Conservation (phyloP, 2,888 invertebrate species). For the Xestia c-nigrum region DNA sequence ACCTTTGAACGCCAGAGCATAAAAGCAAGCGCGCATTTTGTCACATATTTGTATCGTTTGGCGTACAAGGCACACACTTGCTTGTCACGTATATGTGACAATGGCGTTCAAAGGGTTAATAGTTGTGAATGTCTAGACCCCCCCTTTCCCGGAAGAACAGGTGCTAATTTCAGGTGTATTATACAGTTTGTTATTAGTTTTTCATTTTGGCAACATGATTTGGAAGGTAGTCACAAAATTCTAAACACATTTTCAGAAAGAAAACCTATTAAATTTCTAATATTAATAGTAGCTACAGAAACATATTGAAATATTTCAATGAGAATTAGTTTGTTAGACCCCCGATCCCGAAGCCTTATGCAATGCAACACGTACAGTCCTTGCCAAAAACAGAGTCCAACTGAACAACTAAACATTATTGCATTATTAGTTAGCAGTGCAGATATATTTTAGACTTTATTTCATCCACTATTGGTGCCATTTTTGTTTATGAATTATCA, state of each 20-base stretch:
- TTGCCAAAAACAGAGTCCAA: background rate
- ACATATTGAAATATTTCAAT: slow-evolving; percentile 14
- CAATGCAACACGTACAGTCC: slow-evolving; percentile 36
- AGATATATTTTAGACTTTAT: background rate
- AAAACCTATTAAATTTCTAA: background rate
- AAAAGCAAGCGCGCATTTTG: too few relatives aligned
- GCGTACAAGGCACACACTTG: too few relatives aligned
- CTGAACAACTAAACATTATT: slow-evolving; percentile 1
- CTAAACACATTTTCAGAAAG: slow-evolving; percentile 15
- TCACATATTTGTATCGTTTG: too few relatives aligned
- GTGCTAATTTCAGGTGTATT: slow-evolving; percentile 50
- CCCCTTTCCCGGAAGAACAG: slow-evolving; percentile 44
- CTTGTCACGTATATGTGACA: too few relatives aligned
- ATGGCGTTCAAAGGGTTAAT: too few relatives aligned
- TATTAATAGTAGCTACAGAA: slow-evolving; percentile 29
- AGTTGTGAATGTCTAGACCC: slow-evolving; percentile 6
- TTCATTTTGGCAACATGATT: slow-evolving; percentile 16
- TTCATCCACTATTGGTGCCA: background rate
- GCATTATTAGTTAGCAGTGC: background rate
- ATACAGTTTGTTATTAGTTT: slow-evolving; percentile 55
- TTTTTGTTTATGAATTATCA: background rate
- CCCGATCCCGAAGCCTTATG: background rate
- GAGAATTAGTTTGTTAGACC: slow-evolving; percentile 4
- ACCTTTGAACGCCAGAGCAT: too few relatives aligned
- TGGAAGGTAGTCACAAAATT: slow-evolving; percentile 50